Evolutionary conservation across 2,888 invertebrate species (phyloP), one percentile per base, ranked within the genome.

Genomic region (Xestia ashworthii): DNA sequence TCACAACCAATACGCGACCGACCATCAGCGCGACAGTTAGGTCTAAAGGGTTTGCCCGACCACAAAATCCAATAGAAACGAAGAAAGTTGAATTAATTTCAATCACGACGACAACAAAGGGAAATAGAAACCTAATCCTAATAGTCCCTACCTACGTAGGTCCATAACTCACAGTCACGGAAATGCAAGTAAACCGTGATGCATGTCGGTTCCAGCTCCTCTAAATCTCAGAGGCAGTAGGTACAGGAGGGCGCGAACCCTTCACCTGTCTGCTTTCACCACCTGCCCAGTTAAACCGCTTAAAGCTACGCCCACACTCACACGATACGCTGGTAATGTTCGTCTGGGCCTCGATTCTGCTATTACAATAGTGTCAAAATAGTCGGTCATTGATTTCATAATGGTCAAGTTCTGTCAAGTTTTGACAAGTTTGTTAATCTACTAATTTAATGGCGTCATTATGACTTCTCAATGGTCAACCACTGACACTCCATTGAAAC

Each of bases 251-350:
- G 89, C 80, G 86, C 83, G 89, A 90, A 87, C 89, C 89, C 88
- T 90, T 92, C 92, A 91, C 93, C 92, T 94, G 94, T 94, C 93
- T 90, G 89, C 93, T 93, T 92, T 91, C 89, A 85, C 89, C 90
- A 86, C 89, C 91, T 91, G 87, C 88, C 85, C 78, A 87, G 90
- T 88, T 93, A 93, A 94, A 92, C 93, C 93, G 92, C 92, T 93
- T 94, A 94, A 82, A 41, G 86, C 70, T 65, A 62, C n/a, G 44
- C 25, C 38, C 75, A 75, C 80, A 83, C 71, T 91, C 84, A 32
- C 41, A 44, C 76, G 74, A 64, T 50, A 16, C 41, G 41, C n/a
- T 58, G 9, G 25, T 14, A n/a, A n/a, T n/a, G 44, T n/a, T 41
- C 38, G 32, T 67, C 55, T 84, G n/a, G n/a, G n/a, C n/a, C n/a